Base-by-base conservation (phyloP, 2,797 vertebrate genomes). In the Chiropotes sagulatus region DNA sequence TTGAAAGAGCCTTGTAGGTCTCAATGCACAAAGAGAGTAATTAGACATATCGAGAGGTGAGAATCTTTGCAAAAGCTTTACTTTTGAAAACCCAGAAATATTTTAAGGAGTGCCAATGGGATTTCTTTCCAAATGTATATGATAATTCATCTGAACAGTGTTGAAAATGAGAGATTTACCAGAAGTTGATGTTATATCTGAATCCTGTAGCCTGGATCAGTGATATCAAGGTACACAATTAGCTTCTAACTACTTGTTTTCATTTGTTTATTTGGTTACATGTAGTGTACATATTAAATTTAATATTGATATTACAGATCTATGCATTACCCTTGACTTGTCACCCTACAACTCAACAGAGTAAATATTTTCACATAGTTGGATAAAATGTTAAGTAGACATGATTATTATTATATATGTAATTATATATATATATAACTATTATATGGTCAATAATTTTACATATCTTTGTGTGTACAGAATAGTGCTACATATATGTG, bases 31-130 rank as follows among this genome's bases (percentile, higher is more conserved):
- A 80, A 13, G 41, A 93, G 28, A 90, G 61, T 97, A 97, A 97
- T 97, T 95, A 97, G 50, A 94, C 78, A 83, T 70, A 75, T 39
- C 94, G 81, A 83, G 70, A 93, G 84, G 88, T 58, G 54, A 96
- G 54, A 93, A 88, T 28, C 22, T 88, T 96, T 76, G 52, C 79
- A 95, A 97, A 92, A 90, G 41, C 41, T 88, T 96, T 58, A 82
- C 36, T 58, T 85, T 80, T 92, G 70, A 91, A 90, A 96, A 93
- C 33, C 28, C n/a, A 94, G 61, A 79, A 83, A 82, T 79, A 52
- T 94, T 93, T 96, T 92, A 91, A 95, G 81, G 8, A 95, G 15
- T 19, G n/a, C 76, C 48, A 85, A 28, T 36, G 90, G 75, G 83
- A 94, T 95, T 97, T 90, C 52, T 90, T 88, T 97, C 48, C 54